phyloP scores from a whole-genome alignment of 1,140 invertebrate genomes.

The Capitella teleta region DNA sequence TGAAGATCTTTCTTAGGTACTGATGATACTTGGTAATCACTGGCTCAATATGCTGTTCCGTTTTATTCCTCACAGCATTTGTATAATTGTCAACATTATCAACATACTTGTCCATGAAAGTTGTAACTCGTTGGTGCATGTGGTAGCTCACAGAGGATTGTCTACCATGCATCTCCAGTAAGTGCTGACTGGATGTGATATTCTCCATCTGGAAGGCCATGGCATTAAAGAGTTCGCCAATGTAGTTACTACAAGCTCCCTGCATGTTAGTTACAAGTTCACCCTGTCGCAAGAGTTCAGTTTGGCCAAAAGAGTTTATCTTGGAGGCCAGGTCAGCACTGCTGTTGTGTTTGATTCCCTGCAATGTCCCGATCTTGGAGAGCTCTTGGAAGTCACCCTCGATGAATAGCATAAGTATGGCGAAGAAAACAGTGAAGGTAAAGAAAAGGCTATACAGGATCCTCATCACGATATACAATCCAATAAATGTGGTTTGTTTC shows the following conservation, averaged over 20 bases:
- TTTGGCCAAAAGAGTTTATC: conserved; percentile 1
- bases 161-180: not conserved
- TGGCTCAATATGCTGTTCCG: not conserved
- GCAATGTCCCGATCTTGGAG: conserved; percentile 3
- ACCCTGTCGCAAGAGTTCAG: conserved; percentile 7
- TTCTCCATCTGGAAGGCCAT: conserved; percentile 2
- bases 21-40: not conserved
- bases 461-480: conserved; percentile 8
- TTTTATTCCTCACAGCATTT: not conserved
- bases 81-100: conserved; percentile 1
- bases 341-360: conserved; percentile 4
- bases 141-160: conserved; percentile 1
- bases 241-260: conserved; percentile 10
- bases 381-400: conserved; percentile 1
- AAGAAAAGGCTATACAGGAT: conserved; percentile 11
- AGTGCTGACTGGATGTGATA: not conserved
- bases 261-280: conserved; percentile 5
- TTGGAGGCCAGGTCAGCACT: not conserved
- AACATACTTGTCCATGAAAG: not conserved
- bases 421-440: conserved; percentile 13
- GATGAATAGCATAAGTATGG: conserved; percentile 8
- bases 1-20: conserved; percentile 2
- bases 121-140: not conserved
- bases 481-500: not conserved
- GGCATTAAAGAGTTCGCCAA: conserved; percentile 5